Evolutionary conservation across 1,140 invertebrate genomes (phyloP), one percentile per base, ranked within the genome.

Genomic region (Solenopsis invicta): DNA sequence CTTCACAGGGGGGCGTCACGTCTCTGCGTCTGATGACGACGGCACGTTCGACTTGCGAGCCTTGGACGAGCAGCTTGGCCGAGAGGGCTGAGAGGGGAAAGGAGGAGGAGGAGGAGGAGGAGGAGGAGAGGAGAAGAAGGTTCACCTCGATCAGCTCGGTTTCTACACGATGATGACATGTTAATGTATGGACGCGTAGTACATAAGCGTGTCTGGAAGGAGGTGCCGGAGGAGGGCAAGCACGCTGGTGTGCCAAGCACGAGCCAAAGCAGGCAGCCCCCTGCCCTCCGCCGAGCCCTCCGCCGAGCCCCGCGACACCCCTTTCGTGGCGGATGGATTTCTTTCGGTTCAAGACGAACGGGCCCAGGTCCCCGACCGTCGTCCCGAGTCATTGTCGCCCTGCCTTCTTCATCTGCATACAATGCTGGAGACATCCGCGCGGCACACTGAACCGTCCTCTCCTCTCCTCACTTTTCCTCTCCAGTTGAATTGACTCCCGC

Each of bases 361-460:
- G 92, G 85, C 88, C 92, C 89, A 61, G 85, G 86, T 85, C 80
- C 75, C 48, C 87, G 88, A 88, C 64, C 87, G 81, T 89, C 88
- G 77, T 82, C 80, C 90, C 86, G 85, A 95, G 94, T 95, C 95
- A 95, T 94, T 94, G 94, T 95, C 94, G 94, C 94, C 94, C 93
- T 94, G 94, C 94, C 94, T 94, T 95, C 92, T 94, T 95, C 91
- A 95, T 95, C 94, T 95, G 92, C 95, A 95, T 95, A 95, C 95
- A 95, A 95, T 95, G 90, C 93, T 52, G 88, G 90, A 94, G 92
- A 94, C 93, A 94, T 92, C 91, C 91, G 91, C 91, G 90, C 91
- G 91, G 80, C 84, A 67, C 81, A 75, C 82, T 21, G 52, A 88
- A 69, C 80, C 69, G 75, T 81, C 29, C 29, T 29, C 29, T 29